Evolutionary conservation across 2,888 invertebrate species (phyloP).

Genomic region (Quadroppia sp.): DNA sequence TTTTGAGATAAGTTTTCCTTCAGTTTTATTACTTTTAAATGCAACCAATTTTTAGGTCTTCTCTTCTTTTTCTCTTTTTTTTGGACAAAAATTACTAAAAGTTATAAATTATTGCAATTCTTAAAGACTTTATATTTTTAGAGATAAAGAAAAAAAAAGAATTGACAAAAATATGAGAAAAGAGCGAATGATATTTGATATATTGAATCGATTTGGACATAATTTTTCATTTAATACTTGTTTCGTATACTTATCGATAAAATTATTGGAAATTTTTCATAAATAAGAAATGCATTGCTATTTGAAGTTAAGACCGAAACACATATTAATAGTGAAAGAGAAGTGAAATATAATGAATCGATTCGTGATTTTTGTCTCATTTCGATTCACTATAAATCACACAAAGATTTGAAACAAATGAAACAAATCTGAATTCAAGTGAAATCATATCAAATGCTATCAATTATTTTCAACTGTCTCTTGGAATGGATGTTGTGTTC

Average conservation of each 20-base stretch:
- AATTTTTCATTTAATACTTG: neutral
- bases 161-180: neutral
- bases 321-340: neutral
- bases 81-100: neutral
- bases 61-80: neutral
- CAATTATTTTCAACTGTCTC: neutral
- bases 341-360: neutral
- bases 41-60: neutral
- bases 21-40: neutral
- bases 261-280: neutral
- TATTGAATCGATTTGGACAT: neutral
- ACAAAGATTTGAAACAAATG: neutral
- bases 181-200: neutral
- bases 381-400: neutral
- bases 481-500: neutral
- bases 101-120: slow-evolving; percentile 10
- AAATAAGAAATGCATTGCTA: slow-evolving; percentile 6
- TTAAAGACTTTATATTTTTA: neutral
- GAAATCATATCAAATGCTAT: neutral
- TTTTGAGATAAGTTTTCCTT: slow-evolving; percentile 8
- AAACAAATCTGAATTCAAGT: neutral
- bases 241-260: neutral
- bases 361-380: neutral
- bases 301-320: neutral
- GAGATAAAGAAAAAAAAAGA: neutral